Percentiles rank a stretch among this genome's conserved stretches.
These are phyloP conservation scores for Delphinus delphis DNA, from an alignment of 2,113 vertebrate genomes.

Conservation along the genomic window DNA sequence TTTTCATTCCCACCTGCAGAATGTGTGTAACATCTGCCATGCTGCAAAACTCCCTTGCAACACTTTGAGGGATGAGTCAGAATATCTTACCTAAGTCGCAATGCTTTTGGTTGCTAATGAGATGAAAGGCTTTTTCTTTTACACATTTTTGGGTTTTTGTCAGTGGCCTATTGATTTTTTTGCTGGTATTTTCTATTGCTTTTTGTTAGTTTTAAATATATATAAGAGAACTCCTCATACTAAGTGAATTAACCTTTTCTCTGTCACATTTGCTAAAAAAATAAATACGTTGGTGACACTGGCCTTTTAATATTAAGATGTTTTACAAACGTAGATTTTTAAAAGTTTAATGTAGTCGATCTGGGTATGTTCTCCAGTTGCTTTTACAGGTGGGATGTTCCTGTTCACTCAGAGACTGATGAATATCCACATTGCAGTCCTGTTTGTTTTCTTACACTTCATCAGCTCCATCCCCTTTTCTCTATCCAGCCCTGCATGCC, in stretches of 20 bases:
- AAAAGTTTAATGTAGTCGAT: neutral
- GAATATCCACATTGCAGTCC: accelerated
- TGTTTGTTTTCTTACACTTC: accelerated
- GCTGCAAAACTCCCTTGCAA: accelerated
- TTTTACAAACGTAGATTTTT: neutral
- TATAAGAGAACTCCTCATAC: neutral
- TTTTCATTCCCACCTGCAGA: accelerated
- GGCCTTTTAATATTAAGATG: neutral
- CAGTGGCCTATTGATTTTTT: neutral
- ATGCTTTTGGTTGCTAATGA: too few relatives aligned
- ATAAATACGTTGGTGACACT: neutral
- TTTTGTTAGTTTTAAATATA: neutral
- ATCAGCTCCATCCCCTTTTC: neutral
- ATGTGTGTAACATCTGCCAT: accelerated
- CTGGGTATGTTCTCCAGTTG: neutral
- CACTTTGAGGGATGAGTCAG: neutral
- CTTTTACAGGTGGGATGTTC: neutral
- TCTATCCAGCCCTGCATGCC: neutral
- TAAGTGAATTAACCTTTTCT: neutral
- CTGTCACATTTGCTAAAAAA: neutral
- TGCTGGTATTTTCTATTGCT: neutral
- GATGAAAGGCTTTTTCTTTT: too few relatives aligned
- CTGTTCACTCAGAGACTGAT: neutral
- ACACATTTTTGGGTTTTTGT: neutral
- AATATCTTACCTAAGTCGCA: too few relatives aligned